Conservation (phyloP, 2,113 vertebrate genomes). For the Ascaphus truei region DNA sequence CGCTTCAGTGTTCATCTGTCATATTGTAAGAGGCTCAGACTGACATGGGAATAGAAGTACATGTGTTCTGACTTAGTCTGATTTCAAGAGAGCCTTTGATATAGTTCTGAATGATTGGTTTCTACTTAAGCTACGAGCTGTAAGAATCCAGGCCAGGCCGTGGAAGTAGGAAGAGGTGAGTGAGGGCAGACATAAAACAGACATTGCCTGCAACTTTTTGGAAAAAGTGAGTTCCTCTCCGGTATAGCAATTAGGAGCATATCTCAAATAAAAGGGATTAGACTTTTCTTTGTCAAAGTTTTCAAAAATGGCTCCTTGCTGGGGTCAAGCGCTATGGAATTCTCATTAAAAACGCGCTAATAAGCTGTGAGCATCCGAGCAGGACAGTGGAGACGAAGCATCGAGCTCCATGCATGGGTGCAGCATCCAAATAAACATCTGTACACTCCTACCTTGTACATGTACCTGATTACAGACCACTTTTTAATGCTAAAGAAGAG, state of each 20-base stretch:
- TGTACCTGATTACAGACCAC: too few species aligned
- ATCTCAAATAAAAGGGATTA: neutral
- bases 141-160: constrained; percentile 50
- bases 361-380: too few species aligned
- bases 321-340: too few species aligned
- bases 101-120: constrained; percentile 52
- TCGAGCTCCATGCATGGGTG: too few species aligned
- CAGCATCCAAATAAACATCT: too few species aligned
- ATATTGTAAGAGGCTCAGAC: constrained; percentile 34
- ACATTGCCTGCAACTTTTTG: constrained; percentile 33
- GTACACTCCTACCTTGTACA: too few species aligned
- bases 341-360: too few species aligned
- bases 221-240: neutral
- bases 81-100: constrained; percentile 55
- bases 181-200: constrained; percentile 62
- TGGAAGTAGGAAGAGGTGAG: constrained; percentile 54
- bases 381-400: too few species aligned
- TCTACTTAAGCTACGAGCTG: constrained; percentile 50
- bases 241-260: neutral
- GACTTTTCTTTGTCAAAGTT: neutral
- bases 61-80: constrained; percentile 47
- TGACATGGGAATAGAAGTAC: constrained; percentile 43
- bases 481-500: too few species aligned
- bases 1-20: constrained; percentile 42
- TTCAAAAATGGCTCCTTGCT: too few species aligned